phyloP scores from a whole-genome alignment of 2,888 invertebrate genomes.

The Camponotus fellah region DNA sequence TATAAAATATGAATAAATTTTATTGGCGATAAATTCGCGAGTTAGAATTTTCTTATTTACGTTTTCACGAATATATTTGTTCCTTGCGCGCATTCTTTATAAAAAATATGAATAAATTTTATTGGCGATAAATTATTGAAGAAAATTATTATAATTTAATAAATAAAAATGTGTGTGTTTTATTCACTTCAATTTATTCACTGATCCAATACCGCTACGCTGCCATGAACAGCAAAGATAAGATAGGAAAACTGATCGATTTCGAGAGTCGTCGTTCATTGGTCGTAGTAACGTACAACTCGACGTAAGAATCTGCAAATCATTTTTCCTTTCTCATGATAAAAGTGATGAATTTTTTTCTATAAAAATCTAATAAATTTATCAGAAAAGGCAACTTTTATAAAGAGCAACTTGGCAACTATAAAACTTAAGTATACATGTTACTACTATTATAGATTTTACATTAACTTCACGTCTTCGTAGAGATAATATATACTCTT shows the following conservation, averaged over 20 bases:
- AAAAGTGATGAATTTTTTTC: neutral
- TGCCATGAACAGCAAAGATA: conserved; percentile 5
- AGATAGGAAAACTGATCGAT: conserved; percentile 26
- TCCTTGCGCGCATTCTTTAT: neutral
- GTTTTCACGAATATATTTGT: neutral
- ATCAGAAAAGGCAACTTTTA: neutral
- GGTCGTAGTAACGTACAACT: conserved; percentile 1
- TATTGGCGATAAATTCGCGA: neutral
- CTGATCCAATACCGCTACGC: neutral
- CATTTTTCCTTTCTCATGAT: neutral
- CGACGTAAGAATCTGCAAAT: neutral
- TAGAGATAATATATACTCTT: neutral
- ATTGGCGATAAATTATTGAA: neutral
- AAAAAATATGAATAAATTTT: neutral
- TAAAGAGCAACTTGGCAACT: neutral
- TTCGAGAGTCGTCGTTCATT: neutral
- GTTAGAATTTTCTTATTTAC: neutral
- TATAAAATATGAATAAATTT: neutral
- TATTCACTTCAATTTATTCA: conserved; percentile 31
- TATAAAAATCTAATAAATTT: neutral
- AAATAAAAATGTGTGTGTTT: neutral
- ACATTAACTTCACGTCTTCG: neutral
- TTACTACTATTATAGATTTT: neutral
- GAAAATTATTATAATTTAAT: neutral
- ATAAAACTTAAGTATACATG: neutral